Evolutionary conservation across 2,797 vertebrate genomes (phyloP).

Genomic region (Chelonia mydas): DNA sequence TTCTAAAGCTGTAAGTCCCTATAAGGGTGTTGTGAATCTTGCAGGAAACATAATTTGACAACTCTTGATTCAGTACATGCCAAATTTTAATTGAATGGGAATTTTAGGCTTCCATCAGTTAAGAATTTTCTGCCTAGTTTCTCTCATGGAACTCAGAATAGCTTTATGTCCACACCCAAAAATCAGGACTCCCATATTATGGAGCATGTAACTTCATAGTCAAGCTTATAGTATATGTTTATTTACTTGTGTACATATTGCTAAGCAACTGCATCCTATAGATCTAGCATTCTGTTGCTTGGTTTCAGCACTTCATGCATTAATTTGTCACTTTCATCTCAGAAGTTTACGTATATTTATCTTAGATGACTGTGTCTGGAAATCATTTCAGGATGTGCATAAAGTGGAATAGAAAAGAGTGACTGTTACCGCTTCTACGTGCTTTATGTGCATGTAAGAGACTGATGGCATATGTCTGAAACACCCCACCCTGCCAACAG

Average conservation of each 20-base stretch:
- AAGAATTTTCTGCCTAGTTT: background rate
- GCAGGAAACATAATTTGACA: background rate
- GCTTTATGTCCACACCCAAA: slow-evolving; percentile 6
- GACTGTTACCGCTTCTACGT: background rate
- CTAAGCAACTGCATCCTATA: slow-evolving; percentile 43
- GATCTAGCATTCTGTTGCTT: slow-evolving; percentile 4
- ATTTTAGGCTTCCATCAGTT: slow-evolving; percentile 44
- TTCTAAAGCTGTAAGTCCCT: background rate
- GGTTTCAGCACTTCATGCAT: slow-evolving; percentile 38
- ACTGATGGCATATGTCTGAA: slow-evolving; percentile 33
- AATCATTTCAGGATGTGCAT: background rate
- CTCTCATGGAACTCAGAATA: slow-evolving; percentile 12
- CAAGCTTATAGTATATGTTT: background rate
- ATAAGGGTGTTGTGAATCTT: background rate
- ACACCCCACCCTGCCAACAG: slow-evolving; percentile 59
- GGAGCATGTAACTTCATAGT: background rate
- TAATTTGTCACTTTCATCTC: background rate
- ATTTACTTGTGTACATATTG: slow-evolving; percentile 43
- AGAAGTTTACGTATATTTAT: slow-evolving; percentile 6
- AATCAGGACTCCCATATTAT: background rate
- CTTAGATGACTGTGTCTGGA: slow-evolving; percentile 8
- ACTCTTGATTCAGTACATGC: background rate
- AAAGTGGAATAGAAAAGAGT: background rate
- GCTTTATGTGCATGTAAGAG: background rate
- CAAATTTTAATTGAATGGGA: slow-evolving; percentile 25